Evolutionary conservation across 2,888 invertebrate species (phyloP).

Genomic region (Lepeophtheirus nordmannii): DNA sequence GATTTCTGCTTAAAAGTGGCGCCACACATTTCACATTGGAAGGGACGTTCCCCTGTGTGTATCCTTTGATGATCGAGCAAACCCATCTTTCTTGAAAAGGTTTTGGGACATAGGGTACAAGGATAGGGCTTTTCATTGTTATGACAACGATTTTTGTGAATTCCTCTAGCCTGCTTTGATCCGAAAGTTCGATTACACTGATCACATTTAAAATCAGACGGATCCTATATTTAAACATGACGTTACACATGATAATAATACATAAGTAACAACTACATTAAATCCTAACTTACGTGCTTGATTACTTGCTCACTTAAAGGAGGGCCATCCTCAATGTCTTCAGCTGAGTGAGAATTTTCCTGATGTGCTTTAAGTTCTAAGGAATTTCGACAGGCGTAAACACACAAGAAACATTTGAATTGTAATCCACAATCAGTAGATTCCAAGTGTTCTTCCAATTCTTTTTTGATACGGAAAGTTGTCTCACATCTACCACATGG

Average conservation of each 20-base stretch:
- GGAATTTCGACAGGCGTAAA: not conserved
- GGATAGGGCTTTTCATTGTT: not conserved
- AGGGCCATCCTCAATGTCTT: not conserved
- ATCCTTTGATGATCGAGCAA: not conserved
- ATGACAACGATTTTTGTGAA: not conserved
- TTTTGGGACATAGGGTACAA: not conserved
- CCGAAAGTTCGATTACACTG: not conserved
- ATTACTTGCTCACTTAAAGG: not conserved
- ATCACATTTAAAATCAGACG: not conserved
- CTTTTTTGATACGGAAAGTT: not conserved
- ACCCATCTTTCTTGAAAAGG: not conserved
- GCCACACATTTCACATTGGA: conserved; percentile 1
- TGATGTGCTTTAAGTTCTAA: not conserved
- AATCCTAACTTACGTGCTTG: not conserved
- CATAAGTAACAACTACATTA: not conserved
- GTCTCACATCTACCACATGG: not conserved
- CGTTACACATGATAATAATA: too few relatives aligned
- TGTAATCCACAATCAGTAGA: not conserved
- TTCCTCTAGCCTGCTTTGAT: not conserved
- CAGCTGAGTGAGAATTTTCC: not conserved
- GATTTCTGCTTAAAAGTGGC: not conserved
- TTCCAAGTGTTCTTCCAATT: not conserved
- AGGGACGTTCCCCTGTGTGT: not conserved
- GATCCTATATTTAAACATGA: too few relatives aligned
- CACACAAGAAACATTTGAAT: not conserved